Evolutionary conservation across 2,888 invertebrate species (phyloP).

Genomic region (Cryptosula pallasiana): DNA sequence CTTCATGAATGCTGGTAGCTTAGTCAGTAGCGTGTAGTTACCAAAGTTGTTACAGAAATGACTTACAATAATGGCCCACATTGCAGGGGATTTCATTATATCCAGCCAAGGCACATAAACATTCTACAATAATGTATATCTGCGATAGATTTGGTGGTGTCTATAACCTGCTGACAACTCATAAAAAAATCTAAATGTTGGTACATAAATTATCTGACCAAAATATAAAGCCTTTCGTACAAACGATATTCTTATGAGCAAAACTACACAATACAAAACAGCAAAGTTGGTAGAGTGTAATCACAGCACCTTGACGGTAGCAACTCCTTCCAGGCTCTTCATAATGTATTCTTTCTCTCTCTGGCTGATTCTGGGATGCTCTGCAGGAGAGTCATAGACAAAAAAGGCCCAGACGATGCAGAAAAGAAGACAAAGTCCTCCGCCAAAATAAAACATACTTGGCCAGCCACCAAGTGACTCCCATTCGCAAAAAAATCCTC

Average conservation of each 20-base stretch:
- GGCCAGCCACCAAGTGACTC: constrained; percentile 60
- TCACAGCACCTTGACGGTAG: background rate
- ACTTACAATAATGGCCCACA: constrained; percentile 55
- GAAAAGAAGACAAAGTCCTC: constrained; percentile 37
- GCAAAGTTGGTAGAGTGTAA: too few species aligned
- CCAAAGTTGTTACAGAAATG: constrained; percentile 58
- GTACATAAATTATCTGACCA: too few species aligned
- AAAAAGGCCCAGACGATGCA: constrained; percentile 46
- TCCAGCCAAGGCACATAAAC: background rate
- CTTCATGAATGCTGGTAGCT: constrained; percentile 54
- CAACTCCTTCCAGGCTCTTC: constrained; percentile 27
- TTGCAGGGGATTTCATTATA: constrained; percentile 37
- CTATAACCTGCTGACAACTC: too few species aligned
- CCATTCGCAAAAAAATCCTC: constrained; percentile 59
- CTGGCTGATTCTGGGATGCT: constrained; percentile 58
- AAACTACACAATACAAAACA: too few species aligned
- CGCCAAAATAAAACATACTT: constrained; percentile 61
- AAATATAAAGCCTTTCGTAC: too few species aligned
- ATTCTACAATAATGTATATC: background rate
- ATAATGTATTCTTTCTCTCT: constrained; percentile 44
- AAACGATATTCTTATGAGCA: too few species aligned
- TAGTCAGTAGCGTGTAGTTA: constrained; percentile 55
- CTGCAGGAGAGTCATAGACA: constrained; percentile 58
- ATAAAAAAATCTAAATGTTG: too few species aligned
- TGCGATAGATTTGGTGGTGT: background rate